Base-by-base conservation (phyloP, 2,888 invertebrate genomes). In the Anoplius nigerrimus region DNA sequence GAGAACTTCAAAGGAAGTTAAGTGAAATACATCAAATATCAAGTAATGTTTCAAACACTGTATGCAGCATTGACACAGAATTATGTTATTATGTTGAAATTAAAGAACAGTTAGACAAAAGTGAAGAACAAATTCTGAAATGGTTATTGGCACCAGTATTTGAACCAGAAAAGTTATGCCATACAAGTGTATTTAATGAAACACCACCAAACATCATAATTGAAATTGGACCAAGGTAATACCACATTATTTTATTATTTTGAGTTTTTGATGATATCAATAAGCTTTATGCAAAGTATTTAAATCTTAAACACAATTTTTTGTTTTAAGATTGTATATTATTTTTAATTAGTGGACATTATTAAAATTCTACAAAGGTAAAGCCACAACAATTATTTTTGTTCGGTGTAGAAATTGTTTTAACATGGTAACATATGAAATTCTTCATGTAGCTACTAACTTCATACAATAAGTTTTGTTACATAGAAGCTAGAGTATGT, bases 161-260 rank as follows among this genome's bases (percentile, higher is more conserved):
- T 55, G 89, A 92, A 69, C 91, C 92, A 0, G 89, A 92, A 59
- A 91, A 91, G 24, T 87, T 95, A 54, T 90, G 89, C 56, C 90
- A 90, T 81, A 89, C 90, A 72, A 91, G 92, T 43, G 85, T 89
- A 15, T 91, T 93, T 60, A 83, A 88, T 73, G 82, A 72, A 56
- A 60, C 8, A 43, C 20, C 72, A 0, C 88, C 90, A 70, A 86
- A 90, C 27, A 74, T 91, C 13, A 75, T 97, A 5, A 91, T 98
- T 81, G 98, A 98, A 92, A 95, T 97, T 86, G 98, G 98, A 24
- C 98, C 98, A 43, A 93, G 95, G 95, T 94, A 90, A 77, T 71
- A 21, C 2, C 42, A 45, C 4, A 46, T 3, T 43, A 11, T 27
- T 69, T 34, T 11, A 11, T 34, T 62, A 54, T 24, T 24, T 13